These are phyloP conservation scores for Lepidurus apus DNA, from an alignment of 1,140 invertebrate genomes.

Conservation along the genomic window DNA sequence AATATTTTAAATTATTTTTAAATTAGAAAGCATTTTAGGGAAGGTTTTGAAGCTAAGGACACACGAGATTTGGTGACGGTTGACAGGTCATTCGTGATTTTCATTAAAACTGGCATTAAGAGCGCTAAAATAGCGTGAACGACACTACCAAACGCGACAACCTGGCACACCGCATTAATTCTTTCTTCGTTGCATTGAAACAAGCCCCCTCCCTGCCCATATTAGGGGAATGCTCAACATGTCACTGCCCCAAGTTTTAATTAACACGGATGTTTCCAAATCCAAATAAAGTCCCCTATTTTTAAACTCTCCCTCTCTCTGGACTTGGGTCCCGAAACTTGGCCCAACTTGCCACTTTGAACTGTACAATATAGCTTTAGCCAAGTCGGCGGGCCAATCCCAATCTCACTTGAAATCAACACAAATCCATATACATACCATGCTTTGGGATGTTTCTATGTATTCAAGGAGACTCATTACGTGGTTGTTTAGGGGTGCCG, in stretches of 20 bases:
- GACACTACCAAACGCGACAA: not conserved
- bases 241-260: too few relatives aligned
- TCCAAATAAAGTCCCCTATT: too few relatives aligned
- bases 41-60: not conserved
- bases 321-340: not conserved
- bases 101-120: constrained; percentile 2
- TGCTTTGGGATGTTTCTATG: not conserved
- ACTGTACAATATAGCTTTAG: not conserved
- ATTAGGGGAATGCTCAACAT: too few relatives aligned
- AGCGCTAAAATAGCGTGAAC: not conserved
- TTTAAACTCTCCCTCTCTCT: too few relatives aligned
- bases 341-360: not conserved
- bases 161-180: not conserved
- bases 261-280: not conserved
- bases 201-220: not conserved
- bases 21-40: too few relatives aligned
- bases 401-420: not conserved
- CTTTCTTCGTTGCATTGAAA: not conserved
- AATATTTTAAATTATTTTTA: too few relatives aligned
- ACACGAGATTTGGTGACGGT: not conserved
- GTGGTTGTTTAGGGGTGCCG: not conserved
- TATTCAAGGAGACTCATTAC: not conserved
- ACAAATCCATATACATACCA: not conserved
- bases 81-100: constrained; percentile 7
- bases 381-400: not conserved